Conservation (phyloP, 2,797 vertebrate genomes). For the Apogon talboti region DNA sequence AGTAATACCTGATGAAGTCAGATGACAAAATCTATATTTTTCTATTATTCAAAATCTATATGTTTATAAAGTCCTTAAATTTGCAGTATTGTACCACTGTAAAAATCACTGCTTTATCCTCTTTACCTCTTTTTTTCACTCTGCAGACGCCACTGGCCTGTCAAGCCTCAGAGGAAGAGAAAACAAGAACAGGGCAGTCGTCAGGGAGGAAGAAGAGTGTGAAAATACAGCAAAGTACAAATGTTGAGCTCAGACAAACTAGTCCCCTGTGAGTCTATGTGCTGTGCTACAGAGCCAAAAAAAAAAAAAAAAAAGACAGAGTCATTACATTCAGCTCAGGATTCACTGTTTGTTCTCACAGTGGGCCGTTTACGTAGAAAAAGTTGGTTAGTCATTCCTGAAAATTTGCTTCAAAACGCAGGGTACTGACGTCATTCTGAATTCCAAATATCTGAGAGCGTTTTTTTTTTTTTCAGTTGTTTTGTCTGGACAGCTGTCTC, state of each 20-base stretch:
- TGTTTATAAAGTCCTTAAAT: no score
- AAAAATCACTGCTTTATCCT: conserved; percentile 8
- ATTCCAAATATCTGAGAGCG: conserved; percentile 77
- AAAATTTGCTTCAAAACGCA: conserved; percentile 19
- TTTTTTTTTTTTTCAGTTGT: conserved; percentile 61
- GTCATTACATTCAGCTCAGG: conserved; percentile 43
- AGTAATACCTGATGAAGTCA: conserved; percentile 38
- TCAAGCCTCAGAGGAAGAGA: conserved; percentile 69
- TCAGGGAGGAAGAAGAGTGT: conserved; percentile 62
- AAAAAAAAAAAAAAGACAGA: conserved; percentile 15
- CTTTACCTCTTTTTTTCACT: conserved; percentile 9
- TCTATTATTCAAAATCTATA: no score
- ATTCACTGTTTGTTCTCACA: conserved; percentile 56
- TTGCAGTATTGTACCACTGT: no score
- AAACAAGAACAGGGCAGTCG: conserved; percentile 56
- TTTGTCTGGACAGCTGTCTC: conserved; percentile 75
- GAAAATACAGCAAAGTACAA: conserved; percentile 76
- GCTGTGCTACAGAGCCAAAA: conserved; percentile 30
- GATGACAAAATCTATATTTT: conserved; percentile 69
- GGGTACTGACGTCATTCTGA: conserved; percentile 72
- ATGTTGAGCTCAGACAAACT: conserved; percentile 75
- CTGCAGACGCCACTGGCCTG: conserved; percentile 47
- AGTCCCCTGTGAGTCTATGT: conserved; percentile 67
- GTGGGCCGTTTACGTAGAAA: conserved; percentile 4
- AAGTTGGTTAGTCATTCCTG: conserved; percentile 13